Conservation (phyloP, 2,113 vertebrate species). For the Dryoscopus gambensis region DNA sequence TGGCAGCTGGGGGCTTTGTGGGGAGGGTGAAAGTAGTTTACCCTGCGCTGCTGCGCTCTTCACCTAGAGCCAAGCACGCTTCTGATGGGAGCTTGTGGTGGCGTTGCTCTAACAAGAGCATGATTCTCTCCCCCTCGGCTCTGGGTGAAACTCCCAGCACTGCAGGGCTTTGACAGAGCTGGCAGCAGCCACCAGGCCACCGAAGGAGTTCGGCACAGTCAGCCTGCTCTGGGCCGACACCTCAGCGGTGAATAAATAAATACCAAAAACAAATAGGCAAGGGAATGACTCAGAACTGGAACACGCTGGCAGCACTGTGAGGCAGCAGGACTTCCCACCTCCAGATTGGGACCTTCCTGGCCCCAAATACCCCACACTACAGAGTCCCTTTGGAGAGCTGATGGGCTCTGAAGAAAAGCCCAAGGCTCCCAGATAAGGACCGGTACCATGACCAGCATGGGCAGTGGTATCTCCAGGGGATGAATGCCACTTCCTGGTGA, state of each 20-base stretch:
- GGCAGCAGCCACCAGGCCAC: conserved; percentile 9
- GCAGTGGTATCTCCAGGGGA: fast-evolving
- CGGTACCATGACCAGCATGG: neutral
- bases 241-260: neutral
- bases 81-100: neutral
- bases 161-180: neutral
- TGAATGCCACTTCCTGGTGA: neutral
- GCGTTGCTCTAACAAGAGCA: neutral
- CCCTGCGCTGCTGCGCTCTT: neutral
- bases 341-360: neutral
- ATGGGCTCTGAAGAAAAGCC: neutral
- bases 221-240: neutral
- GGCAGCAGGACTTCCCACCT: neutral
- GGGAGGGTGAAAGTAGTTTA: neutral
- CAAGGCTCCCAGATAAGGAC: neutral
- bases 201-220: neutral
- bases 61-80: neutral
- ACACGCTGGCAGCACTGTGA: neutral
- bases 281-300: neutral
- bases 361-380: neutral
- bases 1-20: neutral
- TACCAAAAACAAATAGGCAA: neutral
- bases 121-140: neutral
- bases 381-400: neutral
- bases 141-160: neutral